Percentiles rank a stretch among this genome's conserved stretches.
These are phyloP conservation scores for Exephanes ischioxanthus DNA, from an alignment of 2,888 invertebrate species.

Conservation along the genomic window DNA sequence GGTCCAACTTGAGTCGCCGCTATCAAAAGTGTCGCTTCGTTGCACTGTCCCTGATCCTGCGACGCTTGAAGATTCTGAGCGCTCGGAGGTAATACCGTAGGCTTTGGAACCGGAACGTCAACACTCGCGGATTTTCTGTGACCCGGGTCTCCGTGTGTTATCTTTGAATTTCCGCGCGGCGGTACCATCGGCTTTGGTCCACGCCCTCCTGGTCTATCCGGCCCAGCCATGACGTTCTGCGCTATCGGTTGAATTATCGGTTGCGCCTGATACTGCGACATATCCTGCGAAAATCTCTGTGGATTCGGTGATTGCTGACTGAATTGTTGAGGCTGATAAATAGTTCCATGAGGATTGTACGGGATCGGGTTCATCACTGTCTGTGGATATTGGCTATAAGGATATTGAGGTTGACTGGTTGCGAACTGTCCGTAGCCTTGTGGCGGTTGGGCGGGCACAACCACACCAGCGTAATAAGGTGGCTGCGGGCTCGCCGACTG, in stretches of 20 bases:
- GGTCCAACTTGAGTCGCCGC: constrained; percentile 66
- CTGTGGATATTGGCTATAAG: constrained; percentile 81
- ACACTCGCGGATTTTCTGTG: constrained; percentile 79
- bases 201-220: constrained; percentile 76
- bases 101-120: constrained; percentile 71
- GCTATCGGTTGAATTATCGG: constrained; percentile 83
- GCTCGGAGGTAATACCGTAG: constrained; percentile 44
- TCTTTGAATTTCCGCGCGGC: constrained; percentile 82
- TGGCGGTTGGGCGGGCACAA: constrained; percentile 75
- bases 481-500: constrained; percentile 82
- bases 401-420: constrained; percentile 75
- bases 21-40: constrained; percentile 73
- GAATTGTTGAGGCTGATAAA: constrained; percentile 79
- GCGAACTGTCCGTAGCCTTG: constrained; percentile 74
- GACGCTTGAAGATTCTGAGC: constrained; percentile 64
- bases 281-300: constrained; percentile 82
- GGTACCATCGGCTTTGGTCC: constrained; percentile 84
- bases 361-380: constrained; percentile 81
- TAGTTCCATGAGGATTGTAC: constrained; percentile 77
- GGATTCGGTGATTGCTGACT: constrained; percentile 82
- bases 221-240: constrained; percentile 78
- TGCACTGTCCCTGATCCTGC: constrained; percentile 74
- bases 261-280: constrained; percentile 81
- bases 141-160: constrained; percentile 79
- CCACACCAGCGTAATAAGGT: constrained; percentile 79